A percentile compares a stretch with the other conserved stretches of the same genome.
Evolutionary conservation across 1,140 invertebrate species (phyloP).

Genomic region (Aphidius ervi): DNA sequence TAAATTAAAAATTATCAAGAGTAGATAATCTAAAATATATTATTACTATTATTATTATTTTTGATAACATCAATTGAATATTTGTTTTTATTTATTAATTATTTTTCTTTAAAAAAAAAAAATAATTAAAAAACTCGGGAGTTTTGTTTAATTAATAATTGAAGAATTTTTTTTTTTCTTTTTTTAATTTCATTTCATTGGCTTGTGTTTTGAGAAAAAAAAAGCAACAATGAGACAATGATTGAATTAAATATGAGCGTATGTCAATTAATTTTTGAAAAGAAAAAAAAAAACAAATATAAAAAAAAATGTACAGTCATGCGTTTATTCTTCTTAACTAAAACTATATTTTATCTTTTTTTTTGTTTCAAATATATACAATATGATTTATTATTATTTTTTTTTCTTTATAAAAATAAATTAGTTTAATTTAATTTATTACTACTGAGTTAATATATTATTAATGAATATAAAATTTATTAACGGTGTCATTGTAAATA

Average conservation of each 20-base stretch:
- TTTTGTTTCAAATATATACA: conserved; percentile 21
- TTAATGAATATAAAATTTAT: conserved; percentile 29
- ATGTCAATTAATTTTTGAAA: conserved; percentile 36
- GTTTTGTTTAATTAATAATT: too few species aligned
- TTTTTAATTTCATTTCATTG: too few species aligned
- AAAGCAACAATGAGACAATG: conserved; percentile 4
- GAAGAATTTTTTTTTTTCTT: too few species aligned
- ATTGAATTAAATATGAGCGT: conserved; percentile 25
- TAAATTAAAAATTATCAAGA: too few species aligned
- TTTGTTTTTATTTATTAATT: too few species aligned
- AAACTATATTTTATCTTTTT: conserved; percentile 26
- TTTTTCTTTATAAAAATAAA: conserved; percentile 12
- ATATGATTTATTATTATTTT: not conserved
- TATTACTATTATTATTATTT: too few species aligned
- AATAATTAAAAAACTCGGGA: too few species aligned
- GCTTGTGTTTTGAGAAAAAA: not conserved
- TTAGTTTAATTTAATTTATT: conserved; percentile 46
- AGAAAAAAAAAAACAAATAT: conserved; percentile 15
- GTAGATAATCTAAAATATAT: too few species aligned
- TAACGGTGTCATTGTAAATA: conserved; percentile 52
- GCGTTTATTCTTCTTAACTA: conserved; percentile 28
- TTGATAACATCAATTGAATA: too few species aligned
- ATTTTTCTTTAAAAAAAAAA: too few species aligned
- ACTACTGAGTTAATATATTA: conserved; percentile 36
- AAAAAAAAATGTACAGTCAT: conserved; percentile 33